Base-by-base conservation (phyloP, 2,797 vertebrate genomes). In the Prionace glauca region DNA sequence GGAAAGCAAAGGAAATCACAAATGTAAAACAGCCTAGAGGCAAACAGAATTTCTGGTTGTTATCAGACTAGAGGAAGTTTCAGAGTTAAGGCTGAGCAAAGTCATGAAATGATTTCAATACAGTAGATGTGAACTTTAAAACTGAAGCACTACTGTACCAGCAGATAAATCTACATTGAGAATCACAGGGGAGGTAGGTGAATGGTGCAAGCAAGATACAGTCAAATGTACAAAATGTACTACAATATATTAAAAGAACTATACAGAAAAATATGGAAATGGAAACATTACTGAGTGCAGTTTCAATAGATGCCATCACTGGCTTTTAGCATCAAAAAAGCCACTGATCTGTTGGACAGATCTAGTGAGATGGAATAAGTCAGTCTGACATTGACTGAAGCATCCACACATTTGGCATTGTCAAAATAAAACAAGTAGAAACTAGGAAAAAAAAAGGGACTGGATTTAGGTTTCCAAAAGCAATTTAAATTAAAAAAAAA, bases 401-500 rank as follows among this genome's bases (percentile, higher is more conserved):
- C 56, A 32, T 14, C 29, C 56, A 32, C 36, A 60, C 45, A 95
- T 95, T 95, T 95, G 26, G 45, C 16, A 22, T 77, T 60, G 41
- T 56, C 71, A n/a, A 12, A 74, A 18, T 77, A 56, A 45, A 74
- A 45, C 93, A 95, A 72, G 14, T n/a, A 92, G 90, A 92, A 69
- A 92, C 69, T 36, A 92, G 62, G 22, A 65, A n/a, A 36, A 26
- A 45, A 77, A 45, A 74, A 74, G 24, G 29, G 93, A 12, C 32
- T 94, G 26, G 41, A 95, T 77, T 12, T 74, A 95, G 67, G 72
- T 77, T 77, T 56, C 45, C 50, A 95, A 95, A 77, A 95, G 50
- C 45, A 50, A n/a, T 95, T 95, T 95, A 56, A 95, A 77, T 72
- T 74, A 60, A 24, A 9, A 77, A 45, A 77, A 77, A 84, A 50